Conservation (phyloP, 2,113 vertebrate species). For the Macrotus californicus region DNA sequence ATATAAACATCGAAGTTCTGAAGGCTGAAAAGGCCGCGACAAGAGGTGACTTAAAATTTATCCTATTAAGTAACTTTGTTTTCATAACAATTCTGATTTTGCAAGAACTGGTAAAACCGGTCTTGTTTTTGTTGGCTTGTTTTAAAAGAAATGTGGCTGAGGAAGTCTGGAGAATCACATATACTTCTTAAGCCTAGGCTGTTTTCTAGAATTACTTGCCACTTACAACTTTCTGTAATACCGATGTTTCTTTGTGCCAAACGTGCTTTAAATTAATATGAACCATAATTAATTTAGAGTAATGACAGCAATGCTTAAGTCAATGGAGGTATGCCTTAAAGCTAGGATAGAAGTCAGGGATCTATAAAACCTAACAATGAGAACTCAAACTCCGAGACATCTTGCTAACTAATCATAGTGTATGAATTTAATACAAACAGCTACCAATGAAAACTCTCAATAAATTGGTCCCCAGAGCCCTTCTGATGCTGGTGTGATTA, state of each 20-base stretch:
- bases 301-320: not conserved
- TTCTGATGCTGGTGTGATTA: not conserved
- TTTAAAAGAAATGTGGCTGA: too few species aligned
- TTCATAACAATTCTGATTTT: not conserved
- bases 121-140: not conserved
- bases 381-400: not conserved
- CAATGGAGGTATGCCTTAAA: not conserved
- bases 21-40: constrained; percentile 56
- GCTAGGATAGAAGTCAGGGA: not conserved
- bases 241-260: not conserved
- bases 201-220: not conserved
- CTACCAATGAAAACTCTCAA: not conserved
- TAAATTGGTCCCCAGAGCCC: not conserved
- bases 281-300: not conserved
- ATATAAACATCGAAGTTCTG: constrained; percentile 58
- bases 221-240: not conserved
- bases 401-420: not conserved
- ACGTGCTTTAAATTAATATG: not conserved
- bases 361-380: not conserved
- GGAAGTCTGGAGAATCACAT: not conserved
- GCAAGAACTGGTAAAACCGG: not conserved
- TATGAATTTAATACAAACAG: not conserved
- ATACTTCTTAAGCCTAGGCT: not conserved
- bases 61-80: constrained; percentile 46
- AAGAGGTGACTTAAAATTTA: constrained; percentile 51